Percentiles rank a stretch among this genome's conserved stretches.
phyloP scores from a whole-genome alignment of 1,140 invertebrate species.

The Oryctes rhinoceros region DNA sequence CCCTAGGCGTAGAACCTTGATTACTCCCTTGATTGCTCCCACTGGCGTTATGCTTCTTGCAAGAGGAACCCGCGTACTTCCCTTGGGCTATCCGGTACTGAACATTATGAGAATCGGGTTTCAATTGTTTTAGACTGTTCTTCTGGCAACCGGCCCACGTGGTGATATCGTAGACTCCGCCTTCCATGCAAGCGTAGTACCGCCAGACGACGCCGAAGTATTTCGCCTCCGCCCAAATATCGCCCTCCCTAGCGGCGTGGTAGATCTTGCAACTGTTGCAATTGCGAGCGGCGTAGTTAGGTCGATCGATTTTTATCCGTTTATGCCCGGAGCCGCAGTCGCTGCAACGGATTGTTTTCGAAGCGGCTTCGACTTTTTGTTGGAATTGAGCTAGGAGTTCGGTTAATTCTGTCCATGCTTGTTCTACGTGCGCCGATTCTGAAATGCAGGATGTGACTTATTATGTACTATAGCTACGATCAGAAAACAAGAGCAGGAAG shows the following conservation, averaged over 20 bases:
- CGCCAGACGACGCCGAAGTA: conserved; percentile 89
- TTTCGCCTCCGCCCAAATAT: conserved; percentile 93
- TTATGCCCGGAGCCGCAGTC: conserved; percentile 91
- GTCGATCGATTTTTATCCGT: conserved; percentile 82
- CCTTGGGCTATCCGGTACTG: conserved; percentile 92
- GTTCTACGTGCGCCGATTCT: conserved; percentile 82
- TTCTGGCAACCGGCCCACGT: conserved; percentile 95
- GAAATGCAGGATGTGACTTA: conserved; percentile 61
- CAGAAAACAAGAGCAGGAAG: no score
- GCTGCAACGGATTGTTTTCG: conserved; percentile 89
- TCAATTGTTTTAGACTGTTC: conserved; percentile 78
- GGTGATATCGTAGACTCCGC: conserved; percentile 92
- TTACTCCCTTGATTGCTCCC: conserved; percentile 39
- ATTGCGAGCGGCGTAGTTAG: conserved; percentile 88
- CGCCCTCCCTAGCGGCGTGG: conserved; percentile 94
- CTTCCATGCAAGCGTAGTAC: conserved; percentile 97
- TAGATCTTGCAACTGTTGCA: conserved; percentile 89
- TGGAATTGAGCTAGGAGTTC: conserved; percentile 85
- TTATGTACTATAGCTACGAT: no score
- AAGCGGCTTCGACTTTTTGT: conserved; percentile 92
- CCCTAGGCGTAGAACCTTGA: conserved; percentile 46
- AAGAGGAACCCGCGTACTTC: conserved; percentile 52
- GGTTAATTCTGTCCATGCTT: conserved; percentile 84
- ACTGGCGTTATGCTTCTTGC: conserved; percentile 18
- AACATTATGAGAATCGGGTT: conserved; percentile 88